These are phyloP conservation scores for Chamaea fasciata DNA, from an alignment of 2,113 vertebrate species.

Conservation along the genomic window DNA sequence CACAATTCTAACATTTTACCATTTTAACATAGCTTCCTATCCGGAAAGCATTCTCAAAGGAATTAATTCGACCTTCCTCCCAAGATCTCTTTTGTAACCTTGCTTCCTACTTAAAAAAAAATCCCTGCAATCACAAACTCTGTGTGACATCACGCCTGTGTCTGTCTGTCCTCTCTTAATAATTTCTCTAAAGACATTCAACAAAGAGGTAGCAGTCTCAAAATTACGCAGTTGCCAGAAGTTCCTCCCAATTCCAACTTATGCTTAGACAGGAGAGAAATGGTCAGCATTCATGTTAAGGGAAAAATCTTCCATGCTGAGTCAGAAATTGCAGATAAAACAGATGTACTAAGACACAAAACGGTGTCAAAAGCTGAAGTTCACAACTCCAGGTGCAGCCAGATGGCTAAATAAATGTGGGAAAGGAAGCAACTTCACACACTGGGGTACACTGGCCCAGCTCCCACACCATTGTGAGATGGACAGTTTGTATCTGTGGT, in stretches of 20 bases:
- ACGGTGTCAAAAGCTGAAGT: background rate
- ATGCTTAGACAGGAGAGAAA: background rate
- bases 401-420: background rate
- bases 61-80: background rate
- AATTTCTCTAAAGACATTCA: background rate
- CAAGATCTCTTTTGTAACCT: background rate
- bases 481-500: background rate
- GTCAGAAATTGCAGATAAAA: background rate
- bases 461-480: rapidly evolving
- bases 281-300: rapidly evolving
- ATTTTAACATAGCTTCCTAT: background rate
- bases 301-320: background rate
- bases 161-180: background rate
- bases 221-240: background rate
- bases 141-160: background rate
- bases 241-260: background rate
- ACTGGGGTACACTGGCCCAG: background rate
- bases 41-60: background rate
- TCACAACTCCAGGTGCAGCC: background rate
- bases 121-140: background rate
- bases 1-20: background rate
- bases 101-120: background rate
- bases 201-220: background rate
- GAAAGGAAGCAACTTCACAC: background rate
- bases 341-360: background rate